Evolutionary conservation across 2,113 vertebrate species (phyloP), one percentile per base, ranked within the genome.

Genomic region (Pantherophis guttatus): DNA sequence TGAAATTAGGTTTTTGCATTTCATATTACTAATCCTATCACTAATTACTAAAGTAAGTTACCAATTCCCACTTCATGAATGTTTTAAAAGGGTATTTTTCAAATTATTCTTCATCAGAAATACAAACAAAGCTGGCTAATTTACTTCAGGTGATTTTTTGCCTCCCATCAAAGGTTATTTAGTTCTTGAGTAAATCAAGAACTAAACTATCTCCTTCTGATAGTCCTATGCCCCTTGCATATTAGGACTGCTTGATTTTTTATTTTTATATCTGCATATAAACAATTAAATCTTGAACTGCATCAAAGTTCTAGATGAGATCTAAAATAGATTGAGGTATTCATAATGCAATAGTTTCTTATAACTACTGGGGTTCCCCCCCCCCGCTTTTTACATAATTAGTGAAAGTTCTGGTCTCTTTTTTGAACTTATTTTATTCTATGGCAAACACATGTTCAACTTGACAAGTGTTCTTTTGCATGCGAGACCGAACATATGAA

Each of bases 371-470:
- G 12, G 11, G 88, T 91, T 93, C 6, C 5, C 15, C 54, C 57
- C 6, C 5, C 15, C 54, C 75, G 53, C 89, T 89, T 13, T 57
- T 7, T 62, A 65, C 58, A 57, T 0, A 81, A 85, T 52, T 62
- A 26, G 39, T 0, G 1, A 33, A 24, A 54, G 24, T 62, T 44
- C 88, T 8, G 17, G 19, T 29, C 85, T 0, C n/a, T 39, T 24
- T 21, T 0, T 87, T 58, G 81, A 86, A 21, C 26, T 29, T 33
- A 8, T 52, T 91, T 98, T 94, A 98, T 48, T 98, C 96, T 21
- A 95, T 95, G 92, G 96, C 93, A 93, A 97, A 95, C 0, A 96
- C 48, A 0, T 95, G 95, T 88, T 97, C 93, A 0, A 93, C 58
- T 0, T 0, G 95, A 92, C 90, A 88, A 13, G 93, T 21, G 19